phyloP scores from a whole-genome alignment of 2,113 vertebrate species.

The Thermophis baileyi region DNA sequence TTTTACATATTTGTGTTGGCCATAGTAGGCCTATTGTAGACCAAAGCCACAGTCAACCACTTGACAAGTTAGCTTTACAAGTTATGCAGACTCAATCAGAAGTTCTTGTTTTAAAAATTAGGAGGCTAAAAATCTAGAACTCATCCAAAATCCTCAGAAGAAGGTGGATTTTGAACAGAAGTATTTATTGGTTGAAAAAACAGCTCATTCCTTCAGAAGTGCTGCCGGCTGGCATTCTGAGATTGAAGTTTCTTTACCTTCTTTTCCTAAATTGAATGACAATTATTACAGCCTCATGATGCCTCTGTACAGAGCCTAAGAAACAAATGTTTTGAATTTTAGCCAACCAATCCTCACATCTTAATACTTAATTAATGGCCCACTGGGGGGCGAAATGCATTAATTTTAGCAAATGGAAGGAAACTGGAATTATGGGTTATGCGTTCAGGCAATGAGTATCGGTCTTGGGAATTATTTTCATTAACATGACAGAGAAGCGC shows the following conservation, averaged over 20 bases:
- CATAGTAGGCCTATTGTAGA: neutral
- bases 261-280: neutral
- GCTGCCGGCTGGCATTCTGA: neutral
- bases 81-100: neutral
- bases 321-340: conserved; percentile 3
- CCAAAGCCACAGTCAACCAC: neutral
- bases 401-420: conserved; percentile 9
- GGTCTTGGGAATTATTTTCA: neutral
- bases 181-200: neutral
- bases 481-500: neutral
- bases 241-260: neutral
- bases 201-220: neutral
- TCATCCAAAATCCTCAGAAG: neutral
- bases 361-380: conserved; percentile 7
- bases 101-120: neutral
- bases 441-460: neutral
- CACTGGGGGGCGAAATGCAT: neutral
- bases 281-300: neutral
- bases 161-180: neutral
- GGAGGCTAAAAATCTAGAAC: neutral
- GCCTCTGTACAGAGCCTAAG: neutral
- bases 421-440: neutral
- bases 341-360: neutral
- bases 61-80: neutral
- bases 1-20: neutral